A percentile compares a stretch with the other conserved stretches of the same genome.
Evolutionary conservation across 2,797 vertebrate species (phyloP).

Genomic region (Potorous gilbertii): DNA sequence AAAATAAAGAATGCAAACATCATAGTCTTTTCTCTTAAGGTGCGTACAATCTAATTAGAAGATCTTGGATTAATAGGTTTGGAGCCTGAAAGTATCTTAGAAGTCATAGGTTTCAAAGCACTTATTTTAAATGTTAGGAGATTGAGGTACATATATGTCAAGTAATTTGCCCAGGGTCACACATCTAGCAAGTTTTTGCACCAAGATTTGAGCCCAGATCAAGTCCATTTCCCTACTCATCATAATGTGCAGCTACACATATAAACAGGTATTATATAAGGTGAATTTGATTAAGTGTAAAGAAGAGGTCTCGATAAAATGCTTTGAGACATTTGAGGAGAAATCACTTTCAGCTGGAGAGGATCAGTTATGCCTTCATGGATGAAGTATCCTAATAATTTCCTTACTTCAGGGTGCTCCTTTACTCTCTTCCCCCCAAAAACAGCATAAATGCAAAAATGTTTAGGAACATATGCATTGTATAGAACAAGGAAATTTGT

Average conservation of each 20-base stretch:
- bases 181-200: background rate
- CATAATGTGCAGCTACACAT: background rate
- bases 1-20: background rate
- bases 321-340: background rate
- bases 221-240: background rate
- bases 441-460: constrained; percentile 2
- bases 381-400: background rate
- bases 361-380: background rate
- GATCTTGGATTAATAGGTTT: background rate
- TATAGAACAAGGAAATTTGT: constrained; percentile 23
- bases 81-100: background rate
- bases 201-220: background rate
- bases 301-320: background rate
- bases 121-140: background rate
- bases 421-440: background rate
- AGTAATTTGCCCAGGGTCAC: background rate
- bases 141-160: background rate
- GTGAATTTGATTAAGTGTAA: background rate
- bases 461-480: constrained; percentile 31
- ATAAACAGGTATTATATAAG: background rate
- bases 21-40: background rate
- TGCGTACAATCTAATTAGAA: background rate
- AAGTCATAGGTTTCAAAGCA: background rate
- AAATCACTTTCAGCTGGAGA: background rate
- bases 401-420: background rate